These are phyloP conservation scores for Channa argus DNA, from an alignment of 2,113 vertebrate species.

Conservation along the genomic window DNA sequence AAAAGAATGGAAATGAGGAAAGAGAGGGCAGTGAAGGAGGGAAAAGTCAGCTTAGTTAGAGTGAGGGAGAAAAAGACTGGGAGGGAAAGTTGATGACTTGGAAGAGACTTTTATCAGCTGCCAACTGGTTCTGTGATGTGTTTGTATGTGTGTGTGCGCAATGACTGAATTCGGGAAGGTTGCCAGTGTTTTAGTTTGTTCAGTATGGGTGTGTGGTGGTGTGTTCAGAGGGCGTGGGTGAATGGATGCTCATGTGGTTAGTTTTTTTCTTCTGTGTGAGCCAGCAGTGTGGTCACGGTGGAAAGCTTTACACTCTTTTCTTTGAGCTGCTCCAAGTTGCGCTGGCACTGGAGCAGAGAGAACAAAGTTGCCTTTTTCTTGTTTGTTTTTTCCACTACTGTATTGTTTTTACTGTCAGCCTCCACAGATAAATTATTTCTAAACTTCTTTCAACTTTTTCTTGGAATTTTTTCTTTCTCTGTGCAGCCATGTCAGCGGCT, in stretches of 20 bases:
- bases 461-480: not conserved
- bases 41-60: not conserved
- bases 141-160: constrained; percentile 39
- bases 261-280: constrained; percentile 29
- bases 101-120: constrained; percentile 59
- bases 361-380: constrained; percentile 1
- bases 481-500: no score
- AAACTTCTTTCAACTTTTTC: no score
- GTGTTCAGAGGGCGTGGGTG: constrained; percentile 41
- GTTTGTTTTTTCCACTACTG: not conserved
- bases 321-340: constrained; percentile 21
- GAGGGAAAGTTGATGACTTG: constrained; percentile 48
- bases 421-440: no score
- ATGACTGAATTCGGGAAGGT: constrained; percentile 33
- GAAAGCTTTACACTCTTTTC: constrained; percentile 35
- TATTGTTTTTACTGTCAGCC: not conserved
- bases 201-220: constrained; percentile 14
- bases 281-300: constrained; percentile 51
- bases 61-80: constrained; percentile 4
- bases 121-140: constrained; percentile 53
- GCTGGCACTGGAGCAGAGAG: not conserved
- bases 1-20: not conserved
- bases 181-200: constrained; percentile 34
- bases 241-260: constrained; percentile 46
- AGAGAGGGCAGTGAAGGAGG: not conserved